A percentile compares a stretch with the other conserved stretches of the same genome.
Conservation (phyloP, 2,888 invertebrate species). For the Eutolmus rufibarbis region DNA sequence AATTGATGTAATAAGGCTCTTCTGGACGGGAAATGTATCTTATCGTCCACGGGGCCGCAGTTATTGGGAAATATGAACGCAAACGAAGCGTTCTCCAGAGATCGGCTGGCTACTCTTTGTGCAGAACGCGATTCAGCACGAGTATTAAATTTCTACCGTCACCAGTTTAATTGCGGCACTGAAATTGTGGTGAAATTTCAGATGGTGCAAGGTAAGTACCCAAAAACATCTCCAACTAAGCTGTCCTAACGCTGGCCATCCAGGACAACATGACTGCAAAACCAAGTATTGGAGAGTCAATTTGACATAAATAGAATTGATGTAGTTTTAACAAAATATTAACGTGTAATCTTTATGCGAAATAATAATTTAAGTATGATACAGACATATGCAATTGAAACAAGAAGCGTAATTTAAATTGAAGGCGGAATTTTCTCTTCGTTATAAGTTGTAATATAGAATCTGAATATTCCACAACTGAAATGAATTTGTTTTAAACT, state of each 20-base stretch:
- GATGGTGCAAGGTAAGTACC: neutral
- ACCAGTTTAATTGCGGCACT: neutral
- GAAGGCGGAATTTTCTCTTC: no score
- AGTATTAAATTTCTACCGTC: neutral
- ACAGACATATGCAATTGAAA: no score
- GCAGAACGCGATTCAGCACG: neutral
- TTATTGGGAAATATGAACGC: neutral
- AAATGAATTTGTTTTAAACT: no score
- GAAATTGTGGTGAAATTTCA: neutral
- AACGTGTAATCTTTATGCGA: no score
- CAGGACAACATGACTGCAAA: neutral
- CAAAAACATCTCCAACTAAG: neutral
- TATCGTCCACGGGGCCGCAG: neutral
- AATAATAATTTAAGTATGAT: no score
- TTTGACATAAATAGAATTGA: neutral
- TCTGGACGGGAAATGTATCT: neutral
- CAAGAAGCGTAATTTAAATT: no score
- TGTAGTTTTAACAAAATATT: no score
- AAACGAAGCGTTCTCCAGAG: neutral
- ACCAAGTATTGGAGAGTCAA: neutral
- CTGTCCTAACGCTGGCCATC: neutral
- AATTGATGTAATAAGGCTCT: conserved; percentile 15
- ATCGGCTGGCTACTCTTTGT: neutral
- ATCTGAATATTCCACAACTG: no score
- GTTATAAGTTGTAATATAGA: no score